Conservation (phyloP, 2,113 vertebrate genomes). For the Lycaon pictus region DNA sequence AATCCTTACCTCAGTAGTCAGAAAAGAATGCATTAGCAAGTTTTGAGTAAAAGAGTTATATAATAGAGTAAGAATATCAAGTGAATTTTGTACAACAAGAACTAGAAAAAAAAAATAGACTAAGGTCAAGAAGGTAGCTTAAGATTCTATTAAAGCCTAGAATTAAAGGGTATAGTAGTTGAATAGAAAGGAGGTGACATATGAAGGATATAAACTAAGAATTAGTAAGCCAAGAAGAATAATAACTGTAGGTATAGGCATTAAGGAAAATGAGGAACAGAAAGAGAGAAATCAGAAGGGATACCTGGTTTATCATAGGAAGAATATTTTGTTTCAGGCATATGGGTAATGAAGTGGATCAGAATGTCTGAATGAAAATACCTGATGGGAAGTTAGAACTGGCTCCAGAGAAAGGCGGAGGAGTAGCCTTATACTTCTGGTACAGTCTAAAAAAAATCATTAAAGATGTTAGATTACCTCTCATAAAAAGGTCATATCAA, state of each 20-base stretch:
- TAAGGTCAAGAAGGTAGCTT: not conserved
- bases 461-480: slow-evolving; percentile 43
- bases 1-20: not conserved
- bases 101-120: not conserved
- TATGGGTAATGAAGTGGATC: slow-evolving; percentile 2
- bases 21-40: not conserved
- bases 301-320: not conserved
- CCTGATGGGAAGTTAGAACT: not conserved
- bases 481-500: slow-evolving; percentile 28
- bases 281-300: not conserved
- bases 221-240: not conserved
- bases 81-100: slow-evolving; percentile 3
- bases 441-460: slow-evolving; percentile 9
- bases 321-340: slow-evolving; percentile 28
- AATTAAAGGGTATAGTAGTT: not conserved
- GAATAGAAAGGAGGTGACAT: not conserved
- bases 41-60: not conserved
- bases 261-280: slow-evolving; percentile 23
- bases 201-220: slow-evolving; percentile 6
- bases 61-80: not conserved
- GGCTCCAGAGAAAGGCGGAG: not conserved
- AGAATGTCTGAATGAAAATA: not conserved
- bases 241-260: not conserved
- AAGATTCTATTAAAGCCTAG: not conserved
- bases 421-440: slow-evolving; percentile 44